Conservation (phyloP, 2,888 invertebrate species). For the Aphelenchoides bicaudatus region DNA sequence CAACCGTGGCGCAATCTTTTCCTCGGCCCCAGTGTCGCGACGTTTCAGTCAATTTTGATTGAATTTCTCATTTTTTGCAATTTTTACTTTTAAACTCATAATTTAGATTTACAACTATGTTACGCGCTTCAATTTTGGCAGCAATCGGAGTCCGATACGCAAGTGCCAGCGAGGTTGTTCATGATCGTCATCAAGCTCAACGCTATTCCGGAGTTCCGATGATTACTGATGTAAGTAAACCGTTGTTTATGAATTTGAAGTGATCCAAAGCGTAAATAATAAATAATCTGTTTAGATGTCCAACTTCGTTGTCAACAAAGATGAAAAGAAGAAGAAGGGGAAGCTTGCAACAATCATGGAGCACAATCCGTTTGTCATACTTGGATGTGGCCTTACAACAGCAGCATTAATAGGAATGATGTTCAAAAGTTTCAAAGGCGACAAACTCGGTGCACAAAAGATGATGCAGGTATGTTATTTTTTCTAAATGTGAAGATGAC, state of each 20-base stretch:
- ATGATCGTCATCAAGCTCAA: not conserved
- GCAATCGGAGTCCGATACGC: too few relatives aligned
- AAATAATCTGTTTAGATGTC: too few relatives aligned
- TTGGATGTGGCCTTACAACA: slow-evolving; percentile 52
- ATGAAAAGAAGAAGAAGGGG: not conserved
- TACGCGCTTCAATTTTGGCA: not conserved
- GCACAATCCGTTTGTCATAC: slow-evolving; percentile 51
- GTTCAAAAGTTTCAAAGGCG: slow-evolving; percentile 44
- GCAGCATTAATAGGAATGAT: slow-evolving; percentile 51
- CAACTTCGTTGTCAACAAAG: too few relatives aligned
- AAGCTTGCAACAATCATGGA: slow-evolving; percentile 24
- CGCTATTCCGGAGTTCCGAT: slow-evolving; percentile 38
- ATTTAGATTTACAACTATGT: not conserved
- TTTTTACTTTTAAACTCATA: not conserved
- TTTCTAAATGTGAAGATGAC: not conserved
- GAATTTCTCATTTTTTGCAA: not conserved
- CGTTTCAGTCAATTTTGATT: not conserved
- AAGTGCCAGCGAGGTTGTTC: not conserved
- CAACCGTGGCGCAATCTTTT: too few relatives aligned
- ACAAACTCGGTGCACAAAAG: slow-evolving; percentile 51
- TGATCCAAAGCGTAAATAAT: too few relatives aligned
- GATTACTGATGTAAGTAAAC: too few relatives aligned
- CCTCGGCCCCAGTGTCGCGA: not conserved
- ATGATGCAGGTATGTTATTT: slow-evolving; percentile 43
- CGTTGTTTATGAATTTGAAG: too few relatives aligned